Evolutionary conservation across 2,888 invertebrate genomes (phyloP), one percentile per base, ranked within the genome.

Genomic region (Sepioteuthis lessoniana): DNA sequence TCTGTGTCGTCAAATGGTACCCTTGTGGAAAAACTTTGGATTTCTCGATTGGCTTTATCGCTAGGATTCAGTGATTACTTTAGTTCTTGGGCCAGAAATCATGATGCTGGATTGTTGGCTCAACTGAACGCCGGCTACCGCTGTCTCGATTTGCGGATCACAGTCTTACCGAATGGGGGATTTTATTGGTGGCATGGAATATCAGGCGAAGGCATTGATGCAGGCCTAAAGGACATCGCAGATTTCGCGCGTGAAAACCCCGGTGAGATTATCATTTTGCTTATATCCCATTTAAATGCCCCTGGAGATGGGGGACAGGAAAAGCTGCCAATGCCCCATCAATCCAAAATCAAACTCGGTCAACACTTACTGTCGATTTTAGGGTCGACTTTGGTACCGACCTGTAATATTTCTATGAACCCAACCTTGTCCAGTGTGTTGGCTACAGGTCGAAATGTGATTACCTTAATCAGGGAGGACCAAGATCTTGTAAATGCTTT

Each of bases 181-280:
- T 93, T 93, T 60, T 60, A 60, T 60, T 93, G 93, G 93, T 93
- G 93, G 93, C 93, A 93, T 60, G 93, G 93, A 35, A 93, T 93
- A 60, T 55, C 93, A 13, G 93, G 93, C 46, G 93, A 93, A 7
- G 35, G 38, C 37, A 93, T 93, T 37, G 60, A 93, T 19, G 28
- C 50, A 7, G 93, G 93, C 21, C 38, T 93, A 5, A 60, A 93
- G 50, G 93, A 93, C 37, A 60, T 93, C 28, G 93, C 60, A 28
- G 35, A 38, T 25, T 93, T 93, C 46, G 93, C 93, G 25, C 37
- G 31, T 16, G 37, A 55, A 35, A 93, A 93, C 31, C 93, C 93
- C 3, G 55, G 38, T 38, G 93, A 93, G 93, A 38, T 93, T 31
- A 93, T 93, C n/a, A 93, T 93, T 50, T 50, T 93, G 31, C 35